Base-by-base conservation (phyloP, 2,113 vertebrate genomes). In the Entosphenus tridentatus region DNA sequence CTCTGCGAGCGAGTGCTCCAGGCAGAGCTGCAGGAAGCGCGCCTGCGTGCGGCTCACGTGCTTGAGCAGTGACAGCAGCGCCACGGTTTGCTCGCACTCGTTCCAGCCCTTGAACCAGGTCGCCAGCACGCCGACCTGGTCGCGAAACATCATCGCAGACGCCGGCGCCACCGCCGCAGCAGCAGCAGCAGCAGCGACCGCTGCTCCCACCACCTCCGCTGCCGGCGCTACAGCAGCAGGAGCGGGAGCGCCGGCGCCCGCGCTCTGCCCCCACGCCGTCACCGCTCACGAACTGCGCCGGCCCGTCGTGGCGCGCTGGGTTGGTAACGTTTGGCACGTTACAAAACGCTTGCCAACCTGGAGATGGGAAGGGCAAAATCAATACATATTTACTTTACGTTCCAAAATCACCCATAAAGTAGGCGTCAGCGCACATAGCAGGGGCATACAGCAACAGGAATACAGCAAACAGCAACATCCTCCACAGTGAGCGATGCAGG, bases 71-170 rank as follows among this genome's bases (percentile, higher is more conserved):
- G 89, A 88, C 68, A 95, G 79, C 73, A 95, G 83, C 39, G 90
- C 90, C 79, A 95, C 90, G 3, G 90, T 95, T 81, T 95, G 90
- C 76, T 95, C 90, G 70, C 90, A 95, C 79, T 95, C 90, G 72
- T 92, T 95, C 90, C 90, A 95, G 77, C 86, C 85, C 75, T 88
- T 88, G 78, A 95, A 95, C 89, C 90, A 95, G 75, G 88, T 87
- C 69, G 88, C 86, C 69, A 95, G 81, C 76, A 92, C 86, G 79
- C 88, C 85, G 76, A 95, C 89, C 80, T 95, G 90, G 80, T 95
- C 90, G 80, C 90, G 84, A 88, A 95, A 95, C 88, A 93, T 95
- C 89, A 95, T 92, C 85, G 81, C 67, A 10, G 55, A 21, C 57
- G 18, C 16, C 68, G 16, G 10, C 39, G 16, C 10, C 54, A 6